Evolutionary conservation across 2,888 invertebrate genomes (phyloP), one percentile per base, ranked within the genome.

Genomic region (Perithous albicinctus): DNA sequence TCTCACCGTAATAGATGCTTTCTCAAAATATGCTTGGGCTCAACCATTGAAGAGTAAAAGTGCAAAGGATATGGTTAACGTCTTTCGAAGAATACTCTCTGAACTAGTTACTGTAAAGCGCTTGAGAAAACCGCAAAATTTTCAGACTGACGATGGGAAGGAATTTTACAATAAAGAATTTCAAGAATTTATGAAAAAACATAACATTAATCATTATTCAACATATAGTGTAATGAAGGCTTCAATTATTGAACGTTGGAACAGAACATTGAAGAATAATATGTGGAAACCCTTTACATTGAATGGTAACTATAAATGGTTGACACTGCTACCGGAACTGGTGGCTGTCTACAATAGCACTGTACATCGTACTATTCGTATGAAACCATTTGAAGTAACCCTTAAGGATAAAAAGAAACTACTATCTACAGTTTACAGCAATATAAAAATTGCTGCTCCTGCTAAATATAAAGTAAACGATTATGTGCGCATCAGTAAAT

Each of bases 21-120:
- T 92, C 85, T 92, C 90, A 0, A 92, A 93, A 86, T 92, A 84
- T 86, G 87, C 89, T 3, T 93, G 90, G 91, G 88, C 87, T 43
- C 61, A 83, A 51, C 89, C 91, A 2, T 32, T 92, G 3, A 92
- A 91, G 86, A 87, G 78, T n/a, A 91, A 92, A 87, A 85, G 73
- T 63, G 89, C 82, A 20, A 15, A 46, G 23, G 85, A 88, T 73
- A 88, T 91, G 1, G 74, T 80, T 26, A 75, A 76, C 29, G 85
- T 87, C 7, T 85, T 85, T 73, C 38, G 70, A 38, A 74, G 84
- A 46, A 63, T 84, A 38, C 2, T n/a, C 10, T 8, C 2, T 3
- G 54, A 12, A 6, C 4, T 18, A 20, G 51, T 0, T 8, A 20
- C n/a, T n/a, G n/a, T n/a, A 15, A 41, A 10, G 10, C 12, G n/a